A percentile compares a stretch with the other conserved stretches of the same genome.
These are phyloP conservation scores for Xestia c-nigrum DNA, from an alignment of 2,888 invertebrate genomes.

Conservation along the genomic window DNA sequence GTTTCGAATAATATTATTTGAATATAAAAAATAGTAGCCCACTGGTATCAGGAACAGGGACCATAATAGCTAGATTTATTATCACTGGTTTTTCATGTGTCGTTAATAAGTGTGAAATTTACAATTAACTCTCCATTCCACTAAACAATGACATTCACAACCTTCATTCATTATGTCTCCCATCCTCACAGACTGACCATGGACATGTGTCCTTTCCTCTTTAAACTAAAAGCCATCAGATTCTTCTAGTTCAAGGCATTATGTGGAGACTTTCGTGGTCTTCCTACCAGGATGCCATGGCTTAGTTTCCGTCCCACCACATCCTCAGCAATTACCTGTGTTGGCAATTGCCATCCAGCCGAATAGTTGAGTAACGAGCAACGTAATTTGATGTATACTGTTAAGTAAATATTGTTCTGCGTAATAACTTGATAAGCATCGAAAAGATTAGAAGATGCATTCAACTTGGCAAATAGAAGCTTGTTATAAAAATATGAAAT, in stretches of 20 bases:
- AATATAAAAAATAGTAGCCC: background rate
- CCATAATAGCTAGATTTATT: background rate
- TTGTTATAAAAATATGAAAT: background rate
- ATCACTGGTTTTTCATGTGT: background rate
- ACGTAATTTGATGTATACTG: background rate
- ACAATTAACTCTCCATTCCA: background rate
- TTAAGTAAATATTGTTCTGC: constrained; percentile 28
- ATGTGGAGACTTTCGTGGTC: constrained; percentile 50
- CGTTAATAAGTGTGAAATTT: background rate
- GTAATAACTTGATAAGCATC: constrained; percentile 10
- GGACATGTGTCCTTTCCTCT: constrained; percentile 41
- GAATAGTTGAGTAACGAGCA: constrained; percentile 48
- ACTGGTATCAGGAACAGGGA: background rate
- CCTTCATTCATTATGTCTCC: constrained; percentile 17
- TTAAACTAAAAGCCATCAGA: constrained; percentile 11
- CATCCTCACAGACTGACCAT: constrained; percentile 19
- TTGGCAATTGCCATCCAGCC: constrained; percentile 40
- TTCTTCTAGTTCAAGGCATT: constrained; percentile 50
- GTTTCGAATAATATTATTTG: no score
- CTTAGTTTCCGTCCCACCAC: constrained; percentile 60
- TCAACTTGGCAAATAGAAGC: background rate
- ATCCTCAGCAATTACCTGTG: constrained; percentile 63
- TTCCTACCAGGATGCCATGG: constrained; percentile 61
- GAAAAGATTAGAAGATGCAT: background rate
- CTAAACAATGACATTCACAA: constrained; percentile 28